Conservation (phyloP, 1,140 invertebrate genomes). For the Tetragonula clypearis region DNA sequence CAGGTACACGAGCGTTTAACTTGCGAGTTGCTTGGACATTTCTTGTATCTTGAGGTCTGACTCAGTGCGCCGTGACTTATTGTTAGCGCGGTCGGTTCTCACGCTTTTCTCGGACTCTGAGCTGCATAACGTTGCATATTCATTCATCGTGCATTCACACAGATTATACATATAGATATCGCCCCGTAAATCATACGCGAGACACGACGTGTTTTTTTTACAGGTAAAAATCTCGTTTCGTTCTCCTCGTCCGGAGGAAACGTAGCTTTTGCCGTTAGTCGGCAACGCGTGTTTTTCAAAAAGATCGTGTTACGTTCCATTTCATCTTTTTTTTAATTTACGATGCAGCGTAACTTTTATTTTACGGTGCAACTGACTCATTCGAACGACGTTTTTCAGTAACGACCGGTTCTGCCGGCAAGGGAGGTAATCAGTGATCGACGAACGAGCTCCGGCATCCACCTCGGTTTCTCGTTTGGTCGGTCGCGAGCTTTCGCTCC, state of each 20-base stretch:
- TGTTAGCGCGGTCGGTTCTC: slow-evolving; percentile 46
- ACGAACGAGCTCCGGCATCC: neutral
- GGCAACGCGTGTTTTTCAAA: slow-evolving; percentile 8
- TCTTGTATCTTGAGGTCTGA: slow-evolving; percentile 46
- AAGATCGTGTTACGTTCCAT: slow-evolving; percentile 9
- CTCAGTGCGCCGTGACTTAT: slow-evolving; percentile 56
- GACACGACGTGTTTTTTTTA: neutral
- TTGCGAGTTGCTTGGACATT: slow-evolving; percentile 8
- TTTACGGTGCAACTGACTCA: slow-evolving; percentile 1
- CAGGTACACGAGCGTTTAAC: slow-evolving; percentile 4
- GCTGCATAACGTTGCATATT: slow-evolving; percentile 5
- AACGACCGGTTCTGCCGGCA: slow-evolving; percentile 20
- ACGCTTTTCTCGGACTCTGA: slow-evolving; percentile 54
- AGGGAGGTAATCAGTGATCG: neutral
- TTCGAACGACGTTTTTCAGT: slow-evolving; percentile 40
- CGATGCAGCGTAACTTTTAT: too few species aligned
- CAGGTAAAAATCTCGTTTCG: neutral
- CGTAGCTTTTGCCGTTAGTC: slow-evolving; percentile 3
- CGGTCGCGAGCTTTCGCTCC: slow-evolving; percentile 8
- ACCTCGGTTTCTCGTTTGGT: neutral
- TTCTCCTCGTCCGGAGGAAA: neutral
- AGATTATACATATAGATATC: neutral
- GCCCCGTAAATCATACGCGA: neutral
- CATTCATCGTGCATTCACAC: slow-evolving; percentile 1
- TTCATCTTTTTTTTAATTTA: neutral